phyloP scores from a whole-genome alignment of 1,140 invertebrate genomes.

The Dysdera silvatica region DNA sequence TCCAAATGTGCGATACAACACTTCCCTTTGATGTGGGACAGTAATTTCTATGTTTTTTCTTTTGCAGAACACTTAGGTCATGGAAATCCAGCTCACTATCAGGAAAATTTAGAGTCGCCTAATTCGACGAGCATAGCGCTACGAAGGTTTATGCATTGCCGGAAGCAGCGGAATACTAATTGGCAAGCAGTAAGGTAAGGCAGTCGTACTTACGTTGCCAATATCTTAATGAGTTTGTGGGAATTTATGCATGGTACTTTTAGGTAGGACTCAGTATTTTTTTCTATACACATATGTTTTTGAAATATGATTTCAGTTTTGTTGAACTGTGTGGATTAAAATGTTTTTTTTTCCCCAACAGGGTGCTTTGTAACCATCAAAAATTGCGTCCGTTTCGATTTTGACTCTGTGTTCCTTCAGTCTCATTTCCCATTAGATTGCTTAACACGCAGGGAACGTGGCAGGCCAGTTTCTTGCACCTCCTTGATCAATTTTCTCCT shows the following conservation, averaged over 20 bases:
- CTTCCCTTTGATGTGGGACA: too few relatives aligned
- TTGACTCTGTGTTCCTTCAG: constrained; percentile 28
- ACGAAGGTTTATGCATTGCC: constrained; percentile 32
- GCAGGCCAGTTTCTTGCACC: constrained; percentile 28
- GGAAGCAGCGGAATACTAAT: constrained; percentile 27
- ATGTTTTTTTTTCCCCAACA: constrained; percentile 4
- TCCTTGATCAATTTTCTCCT: too few relatives aligned
- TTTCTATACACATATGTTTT: too few relatives aligned
- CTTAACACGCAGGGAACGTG: constrained; percentile 24
- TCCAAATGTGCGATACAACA: too few relatives aligned
- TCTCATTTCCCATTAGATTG: constrained; percentile 23
- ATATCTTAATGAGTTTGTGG: background rate
- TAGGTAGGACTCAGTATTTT: too few relatives aligned
- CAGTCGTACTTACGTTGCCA: background rate
- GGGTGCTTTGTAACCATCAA: constrained; percentile 31
- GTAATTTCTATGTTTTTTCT: background rate
- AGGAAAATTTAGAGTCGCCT: constrained; percentile 25
- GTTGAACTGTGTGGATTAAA: too few relatives aligned
- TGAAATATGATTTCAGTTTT: too few relatives aligned
- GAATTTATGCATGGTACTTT: too few relatives aligned
- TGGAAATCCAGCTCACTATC: constrained; percentile 33
- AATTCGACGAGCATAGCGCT: constrained; percentile 18
- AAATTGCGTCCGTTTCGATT: constrained; percentile 31
- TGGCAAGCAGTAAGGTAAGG: constrained; percentile 24
- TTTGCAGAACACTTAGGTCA: constrained; percentile 28